Evolutionary conservation across 2,888 invertebrate genomes (phyloP).

Genomic region (Andrena flavipes): DNA sequence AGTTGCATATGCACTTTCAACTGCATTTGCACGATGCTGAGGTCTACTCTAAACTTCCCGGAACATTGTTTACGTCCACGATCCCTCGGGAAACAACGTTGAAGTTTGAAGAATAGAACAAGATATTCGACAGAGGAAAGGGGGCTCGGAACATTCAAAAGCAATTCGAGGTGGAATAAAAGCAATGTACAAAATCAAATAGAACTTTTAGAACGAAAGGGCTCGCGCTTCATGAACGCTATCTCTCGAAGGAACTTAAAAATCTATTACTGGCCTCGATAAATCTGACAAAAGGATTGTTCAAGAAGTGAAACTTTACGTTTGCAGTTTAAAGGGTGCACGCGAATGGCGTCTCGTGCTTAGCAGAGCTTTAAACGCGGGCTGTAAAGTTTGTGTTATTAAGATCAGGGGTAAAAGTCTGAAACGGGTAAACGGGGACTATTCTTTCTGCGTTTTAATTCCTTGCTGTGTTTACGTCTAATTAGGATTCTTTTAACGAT

Average conservation of each 20-base stretch:
- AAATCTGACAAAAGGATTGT: background rate
- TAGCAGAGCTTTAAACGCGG: conserved; percentile 31
- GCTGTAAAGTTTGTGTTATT: conserved; percentile 31
- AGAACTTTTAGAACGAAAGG: too few relatives aligned
- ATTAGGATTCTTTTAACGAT: too few relatives aligned
- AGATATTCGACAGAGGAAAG: too few relatives aligned
- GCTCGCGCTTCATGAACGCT: too few relatives aligned
- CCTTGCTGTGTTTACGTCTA: background rate
- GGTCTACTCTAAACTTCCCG: conserved; percentile 54
- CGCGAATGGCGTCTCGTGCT: conserved; percentile 34
- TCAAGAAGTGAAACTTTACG: conserved; percentile 27
- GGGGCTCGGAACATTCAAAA: background rate
- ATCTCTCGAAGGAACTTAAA: background rate
- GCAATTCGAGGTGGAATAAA: background rate
- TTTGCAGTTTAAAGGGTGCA: conserved; percentile 7
- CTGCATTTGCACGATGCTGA: conserved; percentile 59
- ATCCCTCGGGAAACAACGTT: too few relatives aligned
- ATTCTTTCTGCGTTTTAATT: background rate
- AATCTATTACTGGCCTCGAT: background rate
- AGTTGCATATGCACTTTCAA: conserved; percentile 63
- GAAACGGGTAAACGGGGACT: too few relatives aligned
- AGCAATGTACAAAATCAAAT: too few relatives aligned
- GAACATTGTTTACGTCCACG: conserved; percentile 48
- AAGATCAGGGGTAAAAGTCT: conserved; percentile 17
- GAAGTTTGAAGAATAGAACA: too few relatives aligned